Evolutionary conservation across 2,888 invertebrate genomes (phyloP), one percentile per base, ranked within the genome.

Genomic region (Pimpla rufipes): DNA sequence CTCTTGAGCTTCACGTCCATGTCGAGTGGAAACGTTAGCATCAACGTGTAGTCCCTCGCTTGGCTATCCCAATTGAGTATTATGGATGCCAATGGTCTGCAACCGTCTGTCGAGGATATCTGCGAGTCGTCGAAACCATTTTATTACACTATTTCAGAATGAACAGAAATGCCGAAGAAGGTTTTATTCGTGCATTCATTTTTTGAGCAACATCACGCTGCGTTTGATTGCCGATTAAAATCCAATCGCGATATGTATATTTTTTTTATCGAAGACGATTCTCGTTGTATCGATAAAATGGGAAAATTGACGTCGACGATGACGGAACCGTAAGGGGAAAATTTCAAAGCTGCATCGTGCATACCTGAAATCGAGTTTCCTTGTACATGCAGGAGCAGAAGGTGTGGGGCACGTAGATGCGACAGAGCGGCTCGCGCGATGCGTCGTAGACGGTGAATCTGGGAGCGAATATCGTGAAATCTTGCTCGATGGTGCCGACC

Each of bases 1-100:
- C 97, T 97, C 91, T 98, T 98, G 76, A 97, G 95, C 88, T 95
- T 96, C 1, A 96, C 95, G 89, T 97, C 96, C 21, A 96, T 94
- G 66, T 96, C 96, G 0, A 94, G 90, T 0, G 98, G 97, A 90
- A 97, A 97, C 67, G 96, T 95, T 52, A 98, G 93, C 68, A 96
- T 96, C 81, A 98, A 95, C 70, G 96, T 96, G 90, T 98, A 97
- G 88, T 95, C 96, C 42, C 95, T 95, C 80, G 96, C 94, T 40
- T 95, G 94, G 73, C 95, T 94, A 90, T 96, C 95, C 97, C 97
- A 97, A 59, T 96, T 96, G 91, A 97, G 96, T 80, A 95, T 94
- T 77, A 97, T 95, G 71, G 95, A 96, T 64, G 96, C 96, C 79
- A 96, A 93, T 92, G 95, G 95, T 37, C 95, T 94, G 10, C 95